Percentiles rank a stretch among this genome's conserved stretches.
phyloP scores from a whole-genome alignment of 2,113 vertebrate genomes.

The Microcebus griseorufus region DNA sequence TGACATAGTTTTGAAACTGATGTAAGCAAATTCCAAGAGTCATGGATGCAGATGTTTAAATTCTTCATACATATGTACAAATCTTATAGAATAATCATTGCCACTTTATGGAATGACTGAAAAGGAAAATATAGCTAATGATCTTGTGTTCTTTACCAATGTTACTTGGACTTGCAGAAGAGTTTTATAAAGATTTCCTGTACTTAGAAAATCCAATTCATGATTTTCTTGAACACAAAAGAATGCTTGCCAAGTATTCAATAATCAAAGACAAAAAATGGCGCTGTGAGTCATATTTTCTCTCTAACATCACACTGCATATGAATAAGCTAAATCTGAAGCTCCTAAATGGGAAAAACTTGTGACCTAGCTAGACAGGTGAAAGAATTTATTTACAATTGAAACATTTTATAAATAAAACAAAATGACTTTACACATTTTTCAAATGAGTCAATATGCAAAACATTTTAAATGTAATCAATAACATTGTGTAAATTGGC shows the following conservation, averaged over 20 bases:
- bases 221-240: constrained; percentile 36
- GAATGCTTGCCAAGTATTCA: not conserved
- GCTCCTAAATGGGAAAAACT: not conserved
- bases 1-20: not conserved
- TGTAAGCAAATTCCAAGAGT: not conserved
- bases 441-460: not conserved
- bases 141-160: not conserved
- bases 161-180: not conserved
- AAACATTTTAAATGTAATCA: not conserved
- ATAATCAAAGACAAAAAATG: not conserved
- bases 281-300: not conserved
- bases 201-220: constrained; percentile 1
- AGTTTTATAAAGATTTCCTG: constrained; percentile 13
- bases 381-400: not conserved
- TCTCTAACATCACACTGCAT: not conserved
- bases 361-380: not conserved
- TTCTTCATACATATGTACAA: not conserved
- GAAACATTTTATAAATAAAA: not conserved
- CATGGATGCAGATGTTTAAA: not conserved
- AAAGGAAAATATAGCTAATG: not conserved
- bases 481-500: not conserved
- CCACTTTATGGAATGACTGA: not conserved
- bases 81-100: not conserved
- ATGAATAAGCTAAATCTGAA: not conserved
- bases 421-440: not conserved